Base-by-base conservation (phyloP, 2,113 vertebrate species). In the Butorides virescens region DNA sequence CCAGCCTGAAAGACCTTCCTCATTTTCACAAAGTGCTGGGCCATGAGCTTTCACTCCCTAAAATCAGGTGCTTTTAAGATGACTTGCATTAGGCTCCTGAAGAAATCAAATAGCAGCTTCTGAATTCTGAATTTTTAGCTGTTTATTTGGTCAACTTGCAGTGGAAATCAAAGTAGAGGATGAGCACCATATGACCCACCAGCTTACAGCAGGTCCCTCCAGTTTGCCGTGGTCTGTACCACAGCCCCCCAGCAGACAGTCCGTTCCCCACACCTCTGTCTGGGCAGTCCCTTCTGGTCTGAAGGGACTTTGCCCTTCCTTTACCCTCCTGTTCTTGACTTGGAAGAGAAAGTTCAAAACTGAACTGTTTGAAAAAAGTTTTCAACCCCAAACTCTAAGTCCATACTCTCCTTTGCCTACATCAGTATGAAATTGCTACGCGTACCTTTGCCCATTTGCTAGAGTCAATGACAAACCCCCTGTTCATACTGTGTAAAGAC, bases 1-100 rank as follows among this genome's bases (percentile, higher is more conserved):
- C 63, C 37, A 82, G 34, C 55, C 63, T 84, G 50, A 92, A 93
- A 92, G 59, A 81, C 46, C 8, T 95, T 76, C 47, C 11, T 81
- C 42, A 52, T 95, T 78, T 86, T 42, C 76, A 86, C 71, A 39
- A 52, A 94, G 46, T 71, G 37, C 55, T 80, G 66, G 90, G 62
- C 50, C 4, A 0, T 36, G 63, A 94, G 68, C 65, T 74, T 70
- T 81, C 59, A 67, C 63, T 84, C 50, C 29, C 44, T 94, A 70
- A 87, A 94, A 89, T 36, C 88, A 89, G 65, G 15, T 74, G 59
- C 68, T 96, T 93, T 91, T 88, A 93, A 67, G 53, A 70, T 13
- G 19, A 49, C 27, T 87, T 88, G 36, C 56, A 68, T 91, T 91
- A 68, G 19, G 11, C 36, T 93, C 23, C 68, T 71, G 79, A 80